Conservation (phyloP, 2,113 vertebrate species). For the Ornithorhynchus anatinus region DNA sequence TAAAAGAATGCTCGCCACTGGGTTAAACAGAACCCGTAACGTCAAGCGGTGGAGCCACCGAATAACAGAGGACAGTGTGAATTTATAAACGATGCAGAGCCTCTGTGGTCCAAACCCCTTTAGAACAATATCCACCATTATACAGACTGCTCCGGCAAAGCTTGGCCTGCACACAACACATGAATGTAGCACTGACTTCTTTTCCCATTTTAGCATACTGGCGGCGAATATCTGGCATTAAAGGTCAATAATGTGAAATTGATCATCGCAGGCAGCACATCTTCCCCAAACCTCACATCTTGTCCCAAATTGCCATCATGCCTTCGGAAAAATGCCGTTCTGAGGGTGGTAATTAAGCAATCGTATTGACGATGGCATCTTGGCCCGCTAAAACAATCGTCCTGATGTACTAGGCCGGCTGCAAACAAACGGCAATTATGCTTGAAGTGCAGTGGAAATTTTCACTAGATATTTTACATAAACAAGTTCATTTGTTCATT, state of each 20-base stretch:
- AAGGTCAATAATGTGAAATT: not conserved
- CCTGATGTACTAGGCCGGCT: not conserved
- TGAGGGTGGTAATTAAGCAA: not conserved
- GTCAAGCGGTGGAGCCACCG: not conserved
- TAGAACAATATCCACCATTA: too few relatives aligned
- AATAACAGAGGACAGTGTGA: not conserved
- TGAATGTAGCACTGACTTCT: not conserved
- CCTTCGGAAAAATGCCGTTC: not conserved
- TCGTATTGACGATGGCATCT: not conserved
- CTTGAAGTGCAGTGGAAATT: constrained; percentile 50
- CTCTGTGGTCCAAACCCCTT: not conserved
- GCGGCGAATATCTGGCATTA: not conserved
- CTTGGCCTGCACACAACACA: too few relatives aligned
- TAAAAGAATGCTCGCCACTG: not conserved
- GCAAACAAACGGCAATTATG: constrained; percentile 51
- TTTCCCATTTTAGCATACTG: not conserved
- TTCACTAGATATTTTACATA: constrained; percentile 55
- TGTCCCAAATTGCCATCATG: not conserved
- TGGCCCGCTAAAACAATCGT: not conserved
- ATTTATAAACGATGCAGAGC: not conserved
- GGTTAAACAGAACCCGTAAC: not conserved
- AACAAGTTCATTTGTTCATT: constrained; percentile 68
- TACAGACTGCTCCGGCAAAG: too few relatives aligned
- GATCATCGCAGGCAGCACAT: not conserved
- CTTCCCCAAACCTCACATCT: not conserved